Percentiles rank a stretch among this genome's conserved stretches.
Conservation (phyloP, 2,113 vertebrate species). For the Cariama cristata region DNA sequence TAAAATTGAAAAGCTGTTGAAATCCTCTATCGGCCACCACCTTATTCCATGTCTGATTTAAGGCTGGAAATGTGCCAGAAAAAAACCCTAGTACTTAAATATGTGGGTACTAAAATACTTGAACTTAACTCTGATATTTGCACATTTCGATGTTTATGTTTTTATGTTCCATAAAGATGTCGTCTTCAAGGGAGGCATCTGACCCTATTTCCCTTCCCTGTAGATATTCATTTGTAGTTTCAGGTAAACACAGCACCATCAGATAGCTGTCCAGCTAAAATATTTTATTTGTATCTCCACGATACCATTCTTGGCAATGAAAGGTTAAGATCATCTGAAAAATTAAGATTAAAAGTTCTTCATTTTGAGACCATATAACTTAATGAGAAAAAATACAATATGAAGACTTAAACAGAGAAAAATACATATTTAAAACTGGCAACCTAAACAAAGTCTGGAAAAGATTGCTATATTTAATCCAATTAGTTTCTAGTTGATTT, state of each 20-base stretch:
- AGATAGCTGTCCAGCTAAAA: not conserved
- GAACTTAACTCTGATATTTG: constrained; percentile 41
- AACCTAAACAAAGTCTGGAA: constrained; percentile 39
- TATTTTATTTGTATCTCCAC: not conserved
- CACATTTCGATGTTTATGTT: constrained; percentile 1
- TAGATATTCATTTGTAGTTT: not conserved
- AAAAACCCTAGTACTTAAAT: not conserved
- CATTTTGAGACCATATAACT: not conserved
- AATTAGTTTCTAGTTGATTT: constrained; percentile 57
- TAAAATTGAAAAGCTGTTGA: constrained; percentile 52
- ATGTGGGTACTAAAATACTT: constrained; percentile 37
- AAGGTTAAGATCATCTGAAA: not conserved
- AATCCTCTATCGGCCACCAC: constrained; percentile 42
- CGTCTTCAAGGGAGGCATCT: not conserved
- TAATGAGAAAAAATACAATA: constrained; percentile 30
- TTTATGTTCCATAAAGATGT: constrained; percentile 42
- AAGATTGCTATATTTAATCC: constrained; percentile 30
- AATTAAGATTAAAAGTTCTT: not conserved
- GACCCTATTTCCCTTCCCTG: not conserved
- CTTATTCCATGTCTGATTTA: constrained; percentile 50
- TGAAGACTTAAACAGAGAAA: constrained; percentile 43
- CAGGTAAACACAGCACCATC: not conserved
- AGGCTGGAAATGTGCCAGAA: constrained; percentile 36
- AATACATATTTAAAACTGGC: constrained; percentile 34
- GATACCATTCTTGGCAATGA: not conserved